Conservation (phyloP, 1,140 invertebrate species). For the Thalassaphorura encarpata region DNA sequence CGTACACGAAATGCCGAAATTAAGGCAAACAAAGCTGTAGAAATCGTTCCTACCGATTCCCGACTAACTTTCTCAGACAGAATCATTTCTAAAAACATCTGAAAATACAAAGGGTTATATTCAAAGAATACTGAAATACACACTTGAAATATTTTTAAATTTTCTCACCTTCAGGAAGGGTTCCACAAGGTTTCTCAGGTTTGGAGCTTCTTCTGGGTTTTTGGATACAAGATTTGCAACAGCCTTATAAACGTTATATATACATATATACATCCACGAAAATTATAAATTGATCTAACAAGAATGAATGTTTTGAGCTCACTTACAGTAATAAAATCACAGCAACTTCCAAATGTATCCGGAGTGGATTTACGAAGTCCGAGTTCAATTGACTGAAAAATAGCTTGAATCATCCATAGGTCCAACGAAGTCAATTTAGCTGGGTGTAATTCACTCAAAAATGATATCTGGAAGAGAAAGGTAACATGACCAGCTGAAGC, state of each 20-base stretch:
- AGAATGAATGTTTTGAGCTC: too few relatives aligned
- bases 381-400: constrained; percentile 55
- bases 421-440: constrained; percentile 48
- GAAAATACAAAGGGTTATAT: constrained; percentile 34
- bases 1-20: constrained; percentile 42
- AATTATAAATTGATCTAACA: too few relatives aligned
- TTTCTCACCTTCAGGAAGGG: constrained; percentile 58
- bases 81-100: constrained; percentile 56
- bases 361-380: constrained; percentile 55
- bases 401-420: constrained; percentile 46
- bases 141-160: constrained; percentile 11
- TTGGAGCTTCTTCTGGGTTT: constrained; percentile 35
- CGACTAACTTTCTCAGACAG: constrained; percentile 56
- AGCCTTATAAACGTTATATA: constrained; percentile 22
- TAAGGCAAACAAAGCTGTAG: constrained; percentile 53
- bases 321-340: constrained; percentile 52
- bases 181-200: constrained; percentile 44
- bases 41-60: constrained; percentile 50
- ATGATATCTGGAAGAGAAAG: constrained; percentile 40
- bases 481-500: too few relatives aligned
- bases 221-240: constrained; percentile 19
- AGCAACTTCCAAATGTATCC: constrained; percentile 52
- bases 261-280: too few relatives aligned
- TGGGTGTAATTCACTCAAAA: constrained; percentile 56
- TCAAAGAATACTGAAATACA: constrained; percentile 1